Evolutionary conservation across 2,888 invertebrate genomes (phyloP).

Genomic region (Netelia virgata): DNA sequence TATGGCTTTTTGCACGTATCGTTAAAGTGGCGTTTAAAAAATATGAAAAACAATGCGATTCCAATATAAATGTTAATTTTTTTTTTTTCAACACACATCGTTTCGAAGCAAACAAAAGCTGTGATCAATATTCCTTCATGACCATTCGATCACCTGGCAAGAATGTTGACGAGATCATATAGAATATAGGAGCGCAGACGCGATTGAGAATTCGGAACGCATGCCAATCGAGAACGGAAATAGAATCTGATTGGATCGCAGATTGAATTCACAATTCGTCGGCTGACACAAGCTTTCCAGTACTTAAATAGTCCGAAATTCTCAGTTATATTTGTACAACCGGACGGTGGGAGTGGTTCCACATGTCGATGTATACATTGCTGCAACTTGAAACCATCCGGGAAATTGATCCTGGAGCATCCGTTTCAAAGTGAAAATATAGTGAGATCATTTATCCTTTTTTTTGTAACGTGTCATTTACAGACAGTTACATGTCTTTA

Average conservation of each 20-base stretch:
- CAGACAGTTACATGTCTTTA: too few relatives aligned
- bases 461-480: too few relatives aligned
- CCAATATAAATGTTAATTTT: conserved; percentile 11
- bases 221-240: conserved; percentile 73
- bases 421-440: too few relatives aligned
- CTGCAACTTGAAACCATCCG: too few relatives aligned
- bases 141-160: too few relatives aligned
- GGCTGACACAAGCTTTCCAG: conserved; percentile 71
- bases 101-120: background rate
- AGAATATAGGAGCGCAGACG: conserved; percentile 53
- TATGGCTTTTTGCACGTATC: too few relatives aligned
- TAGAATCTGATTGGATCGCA: conserved; percentile 73
- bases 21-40: too few relatives aligned
- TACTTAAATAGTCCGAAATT: conserved; percentile 75
- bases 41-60: too few relatives aligned
- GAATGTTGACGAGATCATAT: conserved; percentile 10
- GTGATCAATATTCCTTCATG: too few relatives aligned
- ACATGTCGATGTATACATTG: too few relatives aligned
- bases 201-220: conserved; percentile 71
- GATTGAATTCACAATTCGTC: conserved; percentile 72
- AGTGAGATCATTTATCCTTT: too few relatives aligned
- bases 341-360: background rate
- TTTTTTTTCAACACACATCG: background rate
- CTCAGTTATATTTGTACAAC: conserved; percentile 56
- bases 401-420: too few relatives aligned